Evolutionary conservation across 53 echinoderm and acorn worm genomes (phyloP).

Genomic region (Actinopyga echinites): DNA sequence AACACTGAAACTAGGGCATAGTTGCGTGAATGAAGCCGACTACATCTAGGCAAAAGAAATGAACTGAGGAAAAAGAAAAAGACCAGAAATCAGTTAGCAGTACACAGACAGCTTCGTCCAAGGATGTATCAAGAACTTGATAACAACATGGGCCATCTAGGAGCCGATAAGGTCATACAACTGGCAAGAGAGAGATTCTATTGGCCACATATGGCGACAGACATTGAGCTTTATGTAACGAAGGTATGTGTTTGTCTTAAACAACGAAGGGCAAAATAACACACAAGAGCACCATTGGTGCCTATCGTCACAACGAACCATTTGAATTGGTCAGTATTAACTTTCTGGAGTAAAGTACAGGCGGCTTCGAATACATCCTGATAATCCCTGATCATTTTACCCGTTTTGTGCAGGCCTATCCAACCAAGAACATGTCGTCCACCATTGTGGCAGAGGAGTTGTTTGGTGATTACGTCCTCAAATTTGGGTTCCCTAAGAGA

Average conservation of each 20-base stretch:
- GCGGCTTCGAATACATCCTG: conserved; percentile 31
- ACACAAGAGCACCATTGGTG: neutral
- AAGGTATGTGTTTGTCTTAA: conserved; percentile 2
- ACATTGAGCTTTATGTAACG: conserved; percentile 12
- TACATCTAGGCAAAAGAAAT: conserved; percentile 37
- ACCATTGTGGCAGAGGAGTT: conserved; percentile 61
- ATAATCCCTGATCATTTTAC: conserved; percentile 34
- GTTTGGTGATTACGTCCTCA: conserved; percentile 51
- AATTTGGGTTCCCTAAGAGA: conserved; percentile 52
- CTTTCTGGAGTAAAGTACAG: conserved; percentile 6
- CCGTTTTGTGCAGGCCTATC: conserved; percentile 51
- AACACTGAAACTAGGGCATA: neutral
- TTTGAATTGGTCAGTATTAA: conserved; percentile 17
- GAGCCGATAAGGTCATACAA: conserved; percentile 34
- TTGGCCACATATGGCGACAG: conserved; percentile 53
- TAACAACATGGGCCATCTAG: conserved; percentile 41
- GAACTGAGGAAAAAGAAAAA: conserved; percentile 34
- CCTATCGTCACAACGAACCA: conserved; percentile 2
- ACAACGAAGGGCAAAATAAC: neutral
- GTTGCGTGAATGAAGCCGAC: conserved; percentile 56
- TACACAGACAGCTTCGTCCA: conserved; percentile 15
- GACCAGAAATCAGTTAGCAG: conserved; percentile 25
- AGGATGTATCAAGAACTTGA: conserved; percentile 27
- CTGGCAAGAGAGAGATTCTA: conserved; percentile 47
- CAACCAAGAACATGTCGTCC: conserved; percentile 57